Evolutionary conservation across 2,888 invertebrate species (phyloP), one percentile per base, ranked within the genome.

Genomic region (Drosophila formosana): DNA sequence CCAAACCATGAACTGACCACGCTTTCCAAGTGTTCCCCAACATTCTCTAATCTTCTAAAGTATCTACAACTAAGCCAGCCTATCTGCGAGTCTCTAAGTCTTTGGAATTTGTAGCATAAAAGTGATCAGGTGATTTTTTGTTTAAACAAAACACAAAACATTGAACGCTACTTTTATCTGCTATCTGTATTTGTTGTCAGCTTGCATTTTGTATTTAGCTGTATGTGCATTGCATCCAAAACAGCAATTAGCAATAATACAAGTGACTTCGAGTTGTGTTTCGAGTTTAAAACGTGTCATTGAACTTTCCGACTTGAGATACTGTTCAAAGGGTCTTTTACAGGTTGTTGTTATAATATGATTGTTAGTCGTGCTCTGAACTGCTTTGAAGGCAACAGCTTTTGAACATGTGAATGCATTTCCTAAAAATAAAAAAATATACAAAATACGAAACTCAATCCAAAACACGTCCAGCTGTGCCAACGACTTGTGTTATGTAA

Each of bases 281-380:
- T 53, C 34, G 56, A 66, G 49, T 72, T 66, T 37, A 37, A 53
- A n/a, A 8, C 30, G 43, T 61, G 76, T 72, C 77, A 72, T 47
- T 77, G 72, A 74, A 66, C 74, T 57, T n/a, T 7, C 8, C 18
- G 45, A 34, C 39, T 39, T 52, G 32, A 37, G 34, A 30, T 49
- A 52, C 23, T 11, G 23, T n/a, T 28, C 13, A 60, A 55, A 41
- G 46, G 62, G 47, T 55, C 30, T 52, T 39, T 26, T 26, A 46
- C 69, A 23, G 25, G 28, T 25, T 28, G 26, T 41, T 13, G 13
- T 18, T 72, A 30, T 47, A 25, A 26, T 72, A 30, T 47, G 30
- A 26, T n/a, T 41, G 28, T 43, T 26, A 52, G 13, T 11, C 46
- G 47, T 56, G 37, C 25, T 41, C 46, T 39, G 45, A 53, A 49